Base-by-base conservation (phyloP, 2,113 vertebrate species). In the Gnathonemus longibarbis region DNA sequence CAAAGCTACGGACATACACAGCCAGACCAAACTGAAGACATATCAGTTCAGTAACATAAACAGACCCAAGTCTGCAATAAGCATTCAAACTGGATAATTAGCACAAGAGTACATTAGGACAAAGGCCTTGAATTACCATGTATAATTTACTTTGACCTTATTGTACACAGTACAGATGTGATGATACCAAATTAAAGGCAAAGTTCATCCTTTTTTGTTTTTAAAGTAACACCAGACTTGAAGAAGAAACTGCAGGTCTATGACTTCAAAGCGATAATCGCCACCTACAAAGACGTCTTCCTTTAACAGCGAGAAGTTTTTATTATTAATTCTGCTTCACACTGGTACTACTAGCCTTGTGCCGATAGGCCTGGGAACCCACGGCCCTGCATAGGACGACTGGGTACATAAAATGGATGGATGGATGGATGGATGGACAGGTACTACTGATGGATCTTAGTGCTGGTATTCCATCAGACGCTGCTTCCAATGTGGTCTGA, bases 121-220 rank as follows among this genome's bases (percentile, higher is more conserved):
- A 45, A 50, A 89, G 70, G 83, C 89, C 84, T 90, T 91, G 90
- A 93, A 70, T 84, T 83, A 83, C 19, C 42, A 84, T 84, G 17
- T 24, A 84, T 21, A 84, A n/a, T 42, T 84, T 21, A 24, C 42
- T 84, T 39, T 84, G 83, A 84, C 83, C 83, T 84, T 46, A 84
- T 13, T 48, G 45, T 48, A n/a, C 45, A 84, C 35, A 84, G 48
- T 42, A n/a, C 6, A 48, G 45, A 46, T n/a, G 45, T 45, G 83
- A 46, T 19, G 80, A 84, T 84, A 84, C 19, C 45, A 48, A 42
- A 84, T 24, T 48, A 84, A 84, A 84, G 39, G 83, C 35, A 42
- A 80, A 70, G 62, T 31, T 70, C n/a, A 5, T 31, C n/a, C 10
- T 70, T 31, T 70, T 31, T 70, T 39, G 31, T 77, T 39, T 6